Percentiles rank a stretch among this genome's conserved stretches.
phyloP scores from a whole-genome alignment of 1,140 invertebrate species.

The Pseudomyrmex cubaensis region DNA sequence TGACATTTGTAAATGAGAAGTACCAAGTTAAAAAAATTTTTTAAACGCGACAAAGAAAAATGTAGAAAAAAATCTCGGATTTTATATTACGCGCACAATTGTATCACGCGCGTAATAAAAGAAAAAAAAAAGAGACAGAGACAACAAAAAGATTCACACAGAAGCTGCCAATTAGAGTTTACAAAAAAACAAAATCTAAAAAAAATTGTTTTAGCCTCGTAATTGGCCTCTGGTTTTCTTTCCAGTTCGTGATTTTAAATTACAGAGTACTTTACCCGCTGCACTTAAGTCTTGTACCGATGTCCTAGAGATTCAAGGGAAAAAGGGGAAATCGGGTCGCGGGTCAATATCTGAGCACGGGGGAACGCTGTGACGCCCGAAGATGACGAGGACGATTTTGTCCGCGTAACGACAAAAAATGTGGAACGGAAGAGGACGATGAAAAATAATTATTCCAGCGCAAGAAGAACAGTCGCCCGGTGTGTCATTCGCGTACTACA shows the following conservation, averaged over 20 bases:
- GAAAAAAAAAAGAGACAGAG: neutral
- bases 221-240: neutral
- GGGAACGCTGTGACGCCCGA: conserved; percentile 3
- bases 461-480: conserved; percentile 2
- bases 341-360: conserved; percentile 31
- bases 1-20: conserved; percentile 20
- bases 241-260: conserved; percentile 2
- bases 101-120: too few relatives aligned
- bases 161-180: neutral
- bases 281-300: neutral
- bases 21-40: neutral
- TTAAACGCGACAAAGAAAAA: neutral
- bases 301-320: conserved; percentile 18
- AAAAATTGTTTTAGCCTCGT: neutral
- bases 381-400: conserved; percentile 33
- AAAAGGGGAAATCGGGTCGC: conserved; percentile 46
- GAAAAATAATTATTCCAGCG: conserved; percentile 41
- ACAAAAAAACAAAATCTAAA: neutral
- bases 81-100: too few relatives aligned
- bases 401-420: conserved; percentile 23
- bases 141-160: too few relatives aligned
- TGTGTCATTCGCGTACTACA: conserved; percentile 47
- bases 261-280: neutral
- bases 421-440: conserved; percentile 52
- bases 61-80: neutral